Evolutionary conservation across 2,113 vertebrate species (phyloP).

Genomic region (Saimiri boliviensis): DNA sequence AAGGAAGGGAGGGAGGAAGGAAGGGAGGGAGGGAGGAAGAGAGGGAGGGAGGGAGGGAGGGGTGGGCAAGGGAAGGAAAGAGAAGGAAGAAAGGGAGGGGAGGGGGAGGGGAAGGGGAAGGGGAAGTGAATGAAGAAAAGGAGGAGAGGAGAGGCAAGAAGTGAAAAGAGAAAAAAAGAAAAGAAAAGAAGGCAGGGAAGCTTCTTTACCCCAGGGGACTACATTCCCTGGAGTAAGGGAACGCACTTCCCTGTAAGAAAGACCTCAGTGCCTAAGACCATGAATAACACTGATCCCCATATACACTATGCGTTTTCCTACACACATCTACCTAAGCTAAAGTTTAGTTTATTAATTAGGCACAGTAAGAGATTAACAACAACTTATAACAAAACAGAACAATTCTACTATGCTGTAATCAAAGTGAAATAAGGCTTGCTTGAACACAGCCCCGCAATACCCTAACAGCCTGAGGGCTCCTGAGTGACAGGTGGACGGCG

Average conservation of each 20-base stretch:
- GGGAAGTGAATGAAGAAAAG: fast-evolving
- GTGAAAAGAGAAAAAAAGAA: fast-evolving
- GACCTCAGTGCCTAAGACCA: not conserved
- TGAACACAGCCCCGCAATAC: not conserved
- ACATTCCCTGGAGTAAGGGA: no score
- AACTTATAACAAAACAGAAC: not conserved
- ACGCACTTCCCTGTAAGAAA: no score
- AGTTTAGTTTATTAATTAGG: not conserved
- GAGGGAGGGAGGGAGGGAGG: fast-evolving
- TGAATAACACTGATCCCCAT: not conserved
- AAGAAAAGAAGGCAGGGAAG: no score
- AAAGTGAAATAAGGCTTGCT: not conserved
- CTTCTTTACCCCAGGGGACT: no score
- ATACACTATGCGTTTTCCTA: not conserved
- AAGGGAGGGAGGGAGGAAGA: no score
- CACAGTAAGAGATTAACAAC: not conserved
- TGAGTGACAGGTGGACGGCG: not conserved
- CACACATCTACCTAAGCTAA: not conserved
- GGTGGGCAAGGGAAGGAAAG: fast-evolving
- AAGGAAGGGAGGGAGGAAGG: no score
- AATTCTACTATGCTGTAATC: not conserved
- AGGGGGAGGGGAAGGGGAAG: fast-evolving
- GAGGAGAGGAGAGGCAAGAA: no score
- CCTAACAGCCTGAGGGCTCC: not conserved
- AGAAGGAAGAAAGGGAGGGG: no score